Conservation (phyloP, 2,888 invertebrate species). For the Embidobia sp. region DNA sequence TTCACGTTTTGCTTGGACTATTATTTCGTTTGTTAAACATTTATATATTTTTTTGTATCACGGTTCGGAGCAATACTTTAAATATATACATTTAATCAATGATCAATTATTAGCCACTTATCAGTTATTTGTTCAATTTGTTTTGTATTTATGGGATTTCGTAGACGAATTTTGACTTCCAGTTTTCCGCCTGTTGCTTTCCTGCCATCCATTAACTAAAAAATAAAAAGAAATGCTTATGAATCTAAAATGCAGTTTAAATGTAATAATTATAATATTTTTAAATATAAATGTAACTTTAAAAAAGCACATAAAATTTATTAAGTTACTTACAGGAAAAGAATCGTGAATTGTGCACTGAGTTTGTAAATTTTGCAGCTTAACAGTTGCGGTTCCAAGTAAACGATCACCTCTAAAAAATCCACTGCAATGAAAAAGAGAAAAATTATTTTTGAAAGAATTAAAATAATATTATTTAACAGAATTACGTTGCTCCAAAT, state of each 20-base stretch:
- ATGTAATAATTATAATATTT: background rate
- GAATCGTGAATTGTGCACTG: constrained; percentile 95
- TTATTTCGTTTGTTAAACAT: too few species aligned
- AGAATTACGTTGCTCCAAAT: constrained; percentile 47
- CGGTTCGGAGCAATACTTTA: too few species aligned
- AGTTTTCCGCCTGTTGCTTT: constrained; percentile 94
- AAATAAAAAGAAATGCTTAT: constrained; percentile 60
- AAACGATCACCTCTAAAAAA: constrained; percentile 94
- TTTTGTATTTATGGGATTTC: constrained; percentile 93
- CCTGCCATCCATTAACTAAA: constrained; percentile 93
- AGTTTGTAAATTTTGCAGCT: constrained; percentile 94
- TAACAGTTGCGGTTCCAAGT: constrained; percentile 91
- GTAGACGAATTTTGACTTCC: constrained; percentile 92
- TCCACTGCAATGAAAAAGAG: constrained; percentile 85
- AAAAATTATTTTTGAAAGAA: constrained; percentile 8
- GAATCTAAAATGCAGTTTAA: too few species aligned
- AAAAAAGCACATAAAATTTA: too few species aligned
- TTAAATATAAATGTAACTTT: background rate
- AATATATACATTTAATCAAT: constrained; percentile 77
- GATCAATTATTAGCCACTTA: constrained; percentile 95
- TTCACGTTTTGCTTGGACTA: background rate
- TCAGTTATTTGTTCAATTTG: constrained; percentile 94
- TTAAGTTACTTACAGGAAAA: constrained; percentile 96
- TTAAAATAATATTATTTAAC: background rate
- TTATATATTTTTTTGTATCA: background rate